Evolutionary conservation across 2,113 vertebrate species (phyloP), one percentile per base, ranked within the genome.

Genomic region (Corythornis madagascariensis): DNA sequence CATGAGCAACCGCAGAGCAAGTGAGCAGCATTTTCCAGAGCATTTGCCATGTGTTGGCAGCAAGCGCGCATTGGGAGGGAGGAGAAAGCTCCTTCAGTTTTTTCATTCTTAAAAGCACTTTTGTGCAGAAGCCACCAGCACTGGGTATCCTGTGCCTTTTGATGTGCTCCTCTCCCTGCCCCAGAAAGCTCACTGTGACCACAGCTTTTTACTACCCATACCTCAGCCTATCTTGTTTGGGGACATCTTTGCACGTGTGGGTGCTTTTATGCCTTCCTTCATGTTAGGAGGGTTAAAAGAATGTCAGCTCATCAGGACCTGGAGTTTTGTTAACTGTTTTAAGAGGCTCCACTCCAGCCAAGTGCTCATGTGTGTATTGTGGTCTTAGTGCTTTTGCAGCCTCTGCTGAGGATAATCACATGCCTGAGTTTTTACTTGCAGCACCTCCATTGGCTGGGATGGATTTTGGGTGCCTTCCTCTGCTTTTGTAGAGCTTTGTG

Each of bases 331-430:
- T 31, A 71, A 72, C 47, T 17, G 17, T 47, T 80, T 77, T 7
- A 20, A 65, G 33, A 35, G 55, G 59, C 80, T 83, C 48, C 4
- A 0, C 22, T 64, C 63, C 80, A 79, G 80, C 55, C 10, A 0
- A 1, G 15, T 0, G 0, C 56, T 61, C 3, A 4, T 0, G 0
- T 14, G 11, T 0, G 0, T 19, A 42, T 31, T 56, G 29, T 31
- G 63, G 11, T 0, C 2, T 24, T n/a, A 4, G 0, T 16, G 40
- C 47, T 12, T n/a, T 20, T 55, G 38, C 28, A 21, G 52, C 6
- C 42, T 50, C 18, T 1, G 9, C 35, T 33, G 65, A 47, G 42
- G 16, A 31, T 31, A 6, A 64, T 16, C 0, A 3, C 1, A 3
- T 19, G 45, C 59, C 43, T 52, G 64, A 20, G 33, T 31, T 69